Evolutionary conservation across 2,888 invertebrate genomes (phyloP).

Genomic region (Pristionchus mayeri): DNA sequence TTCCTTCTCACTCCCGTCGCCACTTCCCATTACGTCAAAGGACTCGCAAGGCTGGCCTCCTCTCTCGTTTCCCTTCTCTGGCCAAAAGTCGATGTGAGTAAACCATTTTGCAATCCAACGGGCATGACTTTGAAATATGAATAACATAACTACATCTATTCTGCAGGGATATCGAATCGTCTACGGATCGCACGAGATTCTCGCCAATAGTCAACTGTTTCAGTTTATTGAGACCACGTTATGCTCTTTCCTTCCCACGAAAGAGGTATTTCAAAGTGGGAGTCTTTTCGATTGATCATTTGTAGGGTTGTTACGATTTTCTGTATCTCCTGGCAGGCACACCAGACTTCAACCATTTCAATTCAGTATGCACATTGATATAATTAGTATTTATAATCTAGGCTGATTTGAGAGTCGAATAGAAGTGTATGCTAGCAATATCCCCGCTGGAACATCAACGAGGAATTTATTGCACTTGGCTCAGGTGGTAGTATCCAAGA

Average conservation of each 20-base stretch:
- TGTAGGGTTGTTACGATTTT: constrained; percentile 1
- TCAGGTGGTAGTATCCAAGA: background rate
- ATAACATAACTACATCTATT: no score
- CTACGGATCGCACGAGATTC: constrained; percentile 1
- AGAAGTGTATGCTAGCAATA: background rate
- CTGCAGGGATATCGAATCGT: background rate
- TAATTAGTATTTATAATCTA: no score
- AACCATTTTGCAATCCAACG: no score
- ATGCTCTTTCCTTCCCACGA: background rate
- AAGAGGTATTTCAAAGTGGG: background rate
- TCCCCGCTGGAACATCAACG: background rate
- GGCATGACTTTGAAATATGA: background rate
- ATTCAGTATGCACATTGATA: background rate
- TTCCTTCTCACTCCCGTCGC: constrained; percentile 2
- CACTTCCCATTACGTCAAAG: background rate
- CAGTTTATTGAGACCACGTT: background rate
- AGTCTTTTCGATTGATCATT: no score
- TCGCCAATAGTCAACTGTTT: background rate
- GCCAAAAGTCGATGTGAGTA: background rate
- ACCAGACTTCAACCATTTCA: constrained; percentile 8
- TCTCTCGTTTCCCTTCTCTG: background rate
- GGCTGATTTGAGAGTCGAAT: background rate
- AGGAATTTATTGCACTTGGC: constrained; percentile 13
- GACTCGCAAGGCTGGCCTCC: background rate
- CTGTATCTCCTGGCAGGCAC: background rate